These are phyloP conservation scores for Helogale parvula DNA, from an alignment of 2,113 vertebrate genomes.

Conservation along the genomic window DNA sequence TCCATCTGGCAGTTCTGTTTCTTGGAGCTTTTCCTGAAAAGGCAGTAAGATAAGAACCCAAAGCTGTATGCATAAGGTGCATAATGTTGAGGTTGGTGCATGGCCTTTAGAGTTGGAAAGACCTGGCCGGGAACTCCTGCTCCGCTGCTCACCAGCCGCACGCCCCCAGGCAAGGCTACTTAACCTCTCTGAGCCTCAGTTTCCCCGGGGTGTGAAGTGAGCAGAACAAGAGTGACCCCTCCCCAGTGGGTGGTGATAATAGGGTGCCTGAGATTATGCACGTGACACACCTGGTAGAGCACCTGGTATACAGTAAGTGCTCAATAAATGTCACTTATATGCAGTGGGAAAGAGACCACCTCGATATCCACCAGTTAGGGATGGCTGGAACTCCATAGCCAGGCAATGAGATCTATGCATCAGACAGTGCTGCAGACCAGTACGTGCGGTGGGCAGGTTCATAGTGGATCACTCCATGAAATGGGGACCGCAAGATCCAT, in stretches of 20 bases:
- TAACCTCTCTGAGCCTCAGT: neutral
- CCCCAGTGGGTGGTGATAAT: neutral
- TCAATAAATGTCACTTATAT: neutral
- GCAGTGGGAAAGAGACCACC: neutral
- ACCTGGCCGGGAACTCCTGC: neutral
- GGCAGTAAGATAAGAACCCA: neutral
- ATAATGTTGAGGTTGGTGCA: neutral
- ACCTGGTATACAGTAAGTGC: neutral
- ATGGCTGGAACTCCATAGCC: neutral
- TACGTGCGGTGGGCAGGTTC: neutral
- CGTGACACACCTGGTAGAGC: neutral
- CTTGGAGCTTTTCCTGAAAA: neutral
- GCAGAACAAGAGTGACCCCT: neutral
- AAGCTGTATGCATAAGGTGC: no score
- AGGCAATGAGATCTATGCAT: rapidly evolving
- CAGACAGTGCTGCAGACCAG: neutral
- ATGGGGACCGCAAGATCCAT: neutral
- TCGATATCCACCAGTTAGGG: neutral
- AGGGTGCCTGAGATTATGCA: neutral
- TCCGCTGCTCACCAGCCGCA: rapidly evolving
- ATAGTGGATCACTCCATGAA: rapidly evolving
- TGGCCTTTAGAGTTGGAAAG: neutral
- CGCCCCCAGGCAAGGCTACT: rapidly evolving
- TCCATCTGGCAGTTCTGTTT: neutral
- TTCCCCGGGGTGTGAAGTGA: neutral